Conservation (phyloP, 2,888 invertebrate species). For the Endotricha flammealis region DNA sequence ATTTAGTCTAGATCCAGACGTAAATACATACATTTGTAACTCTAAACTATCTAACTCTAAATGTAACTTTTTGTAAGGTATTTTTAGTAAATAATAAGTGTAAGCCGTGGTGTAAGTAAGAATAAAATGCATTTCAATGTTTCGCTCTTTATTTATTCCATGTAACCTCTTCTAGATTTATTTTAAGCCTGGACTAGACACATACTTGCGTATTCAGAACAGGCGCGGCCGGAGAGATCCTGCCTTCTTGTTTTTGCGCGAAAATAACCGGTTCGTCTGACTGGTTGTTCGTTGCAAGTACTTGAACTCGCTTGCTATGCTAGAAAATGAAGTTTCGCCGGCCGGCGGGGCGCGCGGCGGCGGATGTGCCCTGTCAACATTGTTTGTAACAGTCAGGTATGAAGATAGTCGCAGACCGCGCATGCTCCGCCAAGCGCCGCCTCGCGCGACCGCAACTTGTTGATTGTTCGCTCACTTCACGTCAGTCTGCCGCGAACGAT, state of each 20-base stretch:
- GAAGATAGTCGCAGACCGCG: slow-evolving; percentile 63
- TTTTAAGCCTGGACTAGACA: slow-evolving; percentile 26
- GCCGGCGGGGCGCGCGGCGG: slow-evolving; percentile 24
- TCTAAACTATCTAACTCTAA: no score
- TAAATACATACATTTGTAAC: no score
- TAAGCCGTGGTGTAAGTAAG: no score
- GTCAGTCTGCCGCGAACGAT: slow-evolving; percentile 66
- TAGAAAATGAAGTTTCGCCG: slow-evolving; percentile 21
- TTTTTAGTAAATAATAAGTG: no score
- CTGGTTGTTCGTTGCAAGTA: neutral
- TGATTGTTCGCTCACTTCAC: slow-evolving; percentile 74
- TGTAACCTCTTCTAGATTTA: slow-evolving; percentile 8
- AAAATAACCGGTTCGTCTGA: slow-evolving; percentile 57
- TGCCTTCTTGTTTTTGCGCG: slow-evolving; percentile 67
- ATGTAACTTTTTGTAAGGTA: no score
- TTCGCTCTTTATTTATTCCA: slow-evolving; percentile 30
- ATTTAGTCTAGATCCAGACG: no score
- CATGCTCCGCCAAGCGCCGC: slow-evolving; percentile 66
- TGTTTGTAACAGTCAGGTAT: slow-evolving; percentile 47
- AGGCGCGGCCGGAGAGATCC: slow-evolving; percentile 36
- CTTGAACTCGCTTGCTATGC: slow-evolving; percentile 1
- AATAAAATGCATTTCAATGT: slow-evolving; percentile 3
- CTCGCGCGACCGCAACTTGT: slow-evolving; percentile 68
- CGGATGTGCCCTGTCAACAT: slow-evolving; percentile 38
- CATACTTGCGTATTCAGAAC: slow-evolving; percentile 28